phyloP scores from a whole-genome alignment of 2,113 vertebrate genomes.

The Cygnus atratus region DNA sequence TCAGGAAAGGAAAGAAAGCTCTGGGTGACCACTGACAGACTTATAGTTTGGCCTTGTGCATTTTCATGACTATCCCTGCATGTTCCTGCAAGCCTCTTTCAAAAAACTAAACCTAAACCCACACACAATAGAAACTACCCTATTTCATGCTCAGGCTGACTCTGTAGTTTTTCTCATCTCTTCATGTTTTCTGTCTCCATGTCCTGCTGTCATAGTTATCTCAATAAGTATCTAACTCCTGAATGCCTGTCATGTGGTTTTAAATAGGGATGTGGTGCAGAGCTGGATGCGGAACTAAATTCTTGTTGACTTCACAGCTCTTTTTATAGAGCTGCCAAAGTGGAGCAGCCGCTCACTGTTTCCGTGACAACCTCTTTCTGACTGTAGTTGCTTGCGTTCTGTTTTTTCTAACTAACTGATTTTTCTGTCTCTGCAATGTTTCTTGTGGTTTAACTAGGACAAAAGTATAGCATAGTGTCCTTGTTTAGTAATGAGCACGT shows the following conservation, averaged over 20 bases:
- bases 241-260: constrained; percentile 43
- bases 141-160: neutral
- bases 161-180: constrained; percentile 8
- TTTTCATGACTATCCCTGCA: neutral
- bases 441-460: constrained; percentile 87
- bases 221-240: constrained; percentile 32
- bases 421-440: constrained; percentile 82
- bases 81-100: constrained; percentile 22
- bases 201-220: constrained; percentile 38
- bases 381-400: constrained; percentile 73
- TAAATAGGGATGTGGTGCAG: constrained; percentile 31
- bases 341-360: constrained; percentile 64
- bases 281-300: constrained; percentile 57
- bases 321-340: constrained; percentile 62
- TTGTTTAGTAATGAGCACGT: constrained; percentile 93
- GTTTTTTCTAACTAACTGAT: constrained; percentile 80
- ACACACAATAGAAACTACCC: neutral
- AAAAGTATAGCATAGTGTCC: constrained; percentile 94
- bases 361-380: constrained; percentile 74
- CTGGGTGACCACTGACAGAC: neutral
- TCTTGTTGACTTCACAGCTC: constrained; percentile 44
- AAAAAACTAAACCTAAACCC: neutral
- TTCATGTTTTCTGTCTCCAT: constrained; percentile 44
- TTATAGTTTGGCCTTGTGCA: neutral
- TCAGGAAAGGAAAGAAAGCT: neutral